Conservation (phyloP, 2,797 vertebrate genomes). For the Sandelia bainsii region DNA sequence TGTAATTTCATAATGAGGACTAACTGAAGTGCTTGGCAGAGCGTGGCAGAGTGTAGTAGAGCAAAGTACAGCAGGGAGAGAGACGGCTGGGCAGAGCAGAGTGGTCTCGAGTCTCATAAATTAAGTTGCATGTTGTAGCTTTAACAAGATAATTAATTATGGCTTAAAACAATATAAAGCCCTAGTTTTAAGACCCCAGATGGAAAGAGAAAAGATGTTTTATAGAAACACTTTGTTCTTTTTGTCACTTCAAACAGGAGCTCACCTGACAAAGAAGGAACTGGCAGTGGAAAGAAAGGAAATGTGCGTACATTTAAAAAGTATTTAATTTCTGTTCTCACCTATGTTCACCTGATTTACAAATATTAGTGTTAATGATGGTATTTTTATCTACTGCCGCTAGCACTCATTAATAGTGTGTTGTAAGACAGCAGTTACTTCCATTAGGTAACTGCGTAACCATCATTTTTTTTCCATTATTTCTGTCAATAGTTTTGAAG, state of each 20-base stretch:
- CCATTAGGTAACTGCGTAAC: too few species aligned
- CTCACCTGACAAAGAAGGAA: constrained; percentile 95
- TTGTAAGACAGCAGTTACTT: too few species aligned
- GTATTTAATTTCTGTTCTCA: neutral
- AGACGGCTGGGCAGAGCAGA: too few species aligned
- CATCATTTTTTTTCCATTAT: too few species aligned
- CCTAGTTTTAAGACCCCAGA: neutral
- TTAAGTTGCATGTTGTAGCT: too few species aligned
- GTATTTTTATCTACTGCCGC: neutral
- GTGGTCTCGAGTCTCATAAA: too few species aligned
- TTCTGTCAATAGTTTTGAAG: too few species aligned
- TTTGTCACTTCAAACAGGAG: constrained; percentile 81
- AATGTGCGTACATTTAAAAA: constrained; percentile 55
- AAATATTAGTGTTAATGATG: neutral
- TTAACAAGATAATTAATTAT: neutral
- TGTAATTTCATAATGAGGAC: too few species aligned
- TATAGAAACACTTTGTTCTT: neutral
- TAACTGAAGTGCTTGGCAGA: too few species aligned
- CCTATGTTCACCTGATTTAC: neutral
- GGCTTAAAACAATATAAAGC: neutral
- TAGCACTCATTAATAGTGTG: too few species aligned
- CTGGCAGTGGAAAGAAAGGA: constrained; percentile 87
- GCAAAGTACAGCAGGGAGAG: too few species aligned
- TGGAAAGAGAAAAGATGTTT: neutral
- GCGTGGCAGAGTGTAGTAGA: too few species aligned